Conservation (phyloP, 2,888 invertebrate genomes). For the Pandemis corylana region DNA sequence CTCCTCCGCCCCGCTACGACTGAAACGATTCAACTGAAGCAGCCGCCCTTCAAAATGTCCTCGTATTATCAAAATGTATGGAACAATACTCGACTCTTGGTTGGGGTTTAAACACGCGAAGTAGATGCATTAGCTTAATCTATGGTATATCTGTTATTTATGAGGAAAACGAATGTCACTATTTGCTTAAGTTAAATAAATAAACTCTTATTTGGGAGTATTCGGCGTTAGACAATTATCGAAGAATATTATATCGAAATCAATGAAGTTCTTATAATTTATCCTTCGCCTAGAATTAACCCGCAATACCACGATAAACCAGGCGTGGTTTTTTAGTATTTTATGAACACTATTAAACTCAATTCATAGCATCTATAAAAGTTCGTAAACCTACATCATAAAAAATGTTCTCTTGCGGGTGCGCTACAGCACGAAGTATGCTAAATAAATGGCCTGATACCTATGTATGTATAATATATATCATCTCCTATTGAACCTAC, state of each 20-base stretch:
- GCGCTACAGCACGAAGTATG: constrained; percentile 16
- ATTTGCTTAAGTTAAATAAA: not conserved
- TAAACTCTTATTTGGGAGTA: not conserved
- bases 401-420: constrained; percentile 22
- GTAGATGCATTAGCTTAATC: no score
- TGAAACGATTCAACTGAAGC: no score
- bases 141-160: no score
- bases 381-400: constrained; percentile 37
- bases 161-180: not conserved
- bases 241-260: no score
- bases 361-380: constrained; percentile 41
- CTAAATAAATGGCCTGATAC: not conserved
- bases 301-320: not conserved
- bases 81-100: no score
- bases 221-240: no score
- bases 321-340: constrained; percentile 13
- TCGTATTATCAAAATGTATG: no score
- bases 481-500: not conserved
- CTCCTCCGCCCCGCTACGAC: no score
- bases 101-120: no score
- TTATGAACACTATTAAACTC: constrained; percentile 13
- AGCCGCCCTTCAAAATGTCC: no score
- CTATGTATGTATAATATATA: not conserved
- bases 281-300: not conserved
- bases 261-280: not conserved